Percentiles rank a stretch among this genome's conserved stretches.
Evolutionary conservation across 2,113 vertebrate species (phyloP).

Genomic region (Nibea coibor): DNA sequence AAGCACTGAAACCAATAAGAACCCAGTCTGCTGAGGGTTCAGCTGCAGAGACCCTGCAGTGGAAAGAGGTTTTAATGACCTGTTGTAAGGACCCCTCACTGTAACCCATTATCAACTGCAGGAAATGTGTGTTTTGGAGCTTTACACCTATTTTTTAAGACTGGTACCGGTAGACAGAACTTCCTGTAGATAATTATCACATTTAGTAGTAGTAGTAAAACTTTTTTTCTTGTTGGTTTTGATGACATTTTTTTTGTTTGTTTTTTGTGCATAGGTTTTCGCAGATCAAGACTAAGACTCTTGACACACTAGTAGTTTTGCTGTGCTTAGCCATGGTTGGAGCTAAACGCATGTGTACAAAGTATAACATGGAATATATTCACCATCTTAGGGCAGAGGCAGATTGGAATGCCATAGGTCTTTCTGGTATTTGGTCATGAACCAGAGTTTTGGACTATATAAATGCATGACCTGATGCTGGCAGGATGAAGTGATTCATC

Average conservation of each 20-base stretch:
- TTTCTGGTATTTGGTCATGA: no score
- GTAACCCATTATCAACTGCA: constrained; percentile 52
- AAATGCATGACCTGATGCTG: no score
- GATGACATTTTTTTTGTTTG: constrained; percentile 1
- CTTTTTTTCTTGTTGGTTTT: constrained; percentile 1
- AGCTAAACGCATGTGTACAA: background rate
- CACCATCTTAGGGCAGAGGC: no score
- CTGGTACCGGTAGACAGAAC: constrained; percentile 39
- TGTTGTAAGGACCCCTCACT: constrained; percentile 33
- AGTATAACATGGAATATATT: no score
- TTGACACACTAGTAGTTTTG: background rate
- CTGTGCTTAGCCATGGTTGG: background rate
- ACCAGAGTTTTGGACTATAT: no score
- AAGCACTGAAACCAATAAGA: constrained; percentile 26
- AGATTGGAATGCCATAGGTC: no score
- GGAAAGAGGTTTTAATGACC: constrained; percentile 47
- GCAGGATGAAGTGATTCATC: no score
- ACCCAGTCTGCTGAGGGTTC: constrained; percentile 4
- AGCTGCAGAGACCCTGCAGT: constrained; percentile 17
- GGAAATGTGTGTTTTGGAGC: constrained; percentile 47
- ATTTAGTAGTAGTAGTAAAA: constrained; percentile 46
- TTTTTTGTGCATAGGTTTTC: background rate
- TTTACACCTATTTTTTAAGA: constrained; percentile 55
- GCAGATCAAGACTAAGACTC: background rate
- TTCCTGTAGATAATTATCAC: constrained; percentile 67